phyloP scores from a whole-genome alignment of 1,140 invertebrate genomes.

The Capitella teleta region DNA sequence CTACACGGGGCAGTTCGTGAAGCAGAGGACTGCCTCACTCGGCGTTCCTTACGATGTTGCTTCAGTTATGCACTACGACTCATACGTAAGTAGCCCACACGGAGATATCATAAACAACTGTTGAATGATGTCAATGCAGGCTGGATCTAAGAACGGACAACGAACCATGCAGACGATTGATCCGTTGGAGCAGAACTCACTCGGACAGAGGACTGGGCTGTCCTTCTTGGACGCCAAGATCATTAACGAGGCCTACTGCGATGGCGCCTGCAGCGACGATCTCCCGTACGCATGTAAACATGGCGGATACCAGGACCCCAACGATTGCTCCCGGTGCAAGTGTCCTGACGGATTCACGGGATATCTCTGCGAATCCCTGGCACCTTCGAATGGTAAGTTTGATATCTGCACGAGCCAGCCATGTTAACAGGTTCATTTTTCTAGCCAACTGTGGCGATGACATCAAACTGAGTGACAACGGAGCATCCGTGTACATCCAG shows the following conservation, averaged over 20 bases:
- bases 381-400: too few species aligned
- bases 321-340: slow-evolving; percentile 28
- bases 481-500: background rate
- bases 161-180: slow-evolving; percentile 2
- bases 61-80: slow-evolving; percentile 3
- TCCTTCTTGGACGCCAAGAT: slow-evolving; percentile 8
- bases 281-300: background rate
- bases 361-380: slow-evolving; percentile 13
- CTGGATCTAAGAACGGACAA: slow-evolving; percentile 1
- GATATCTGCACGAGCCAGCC: too few species aligned
- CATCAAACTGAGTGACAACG: background rate
- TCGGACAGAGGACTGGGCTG: slow-evolving; percentile 9
- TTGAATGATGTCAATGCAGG: background rate
- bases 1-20: slow-evolving; percentile 2
- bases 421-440: background rate
- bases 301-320: slow-evolving; percentile 32
- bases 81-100: background rate
- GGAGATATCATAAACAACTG: background rate
- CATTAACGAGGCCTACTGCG: slow-evolving; percentile 9
- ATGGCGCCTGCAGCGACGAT: background rate
- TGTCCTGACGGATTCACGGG: slow-evolving; percentile 30
- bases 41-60: background rate
- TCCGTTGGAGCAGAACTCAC: slow-evolving; percentile 2
- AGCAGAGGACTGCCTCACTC: background rate
- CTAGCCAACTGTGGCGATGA: background rate